Conservation (phyloP, 1,140 invertebrate species). For the Aphis gossypii region DNA sequence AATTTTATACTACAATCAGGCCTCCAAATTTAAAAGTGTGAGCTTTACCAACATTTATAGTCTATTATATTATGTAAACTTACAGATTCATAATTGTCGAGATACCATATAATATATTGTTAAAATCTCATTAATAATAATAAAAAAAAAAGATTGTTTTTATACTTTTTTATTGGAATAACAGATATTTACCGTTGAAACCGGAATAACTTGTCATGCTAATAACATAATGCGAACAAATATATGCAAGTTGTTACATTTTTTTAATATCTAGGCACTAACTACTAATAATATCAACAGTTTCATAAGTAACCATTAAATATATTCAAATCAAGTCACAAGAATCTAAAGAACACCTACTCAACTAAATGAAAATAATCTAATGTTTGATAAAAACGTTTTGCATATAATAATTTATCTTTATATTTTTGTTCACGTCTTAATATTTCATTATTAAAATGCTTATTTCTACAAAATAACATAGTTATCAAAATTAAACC, state of each 20-base stretch:
- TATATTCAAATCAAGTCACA: neutral
- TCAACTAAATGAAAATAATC: neutral
- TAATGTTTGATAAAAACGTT: neutral
- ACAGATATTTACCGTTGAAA: neutral
- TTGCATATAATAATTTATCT: neutral
- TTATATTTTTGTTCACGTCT: neutral
- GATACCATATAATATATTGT: no score
- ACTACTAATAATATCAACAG: neutral
- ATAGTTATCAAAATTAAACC: neutral
- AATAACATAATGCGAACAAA: neutral
- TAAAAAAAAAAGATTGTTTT: neutral
- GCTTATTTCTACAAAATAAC: neutral
- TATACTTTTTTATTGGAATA: neutral
- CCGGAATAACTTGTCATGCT: slow-evolving; percentile 13
- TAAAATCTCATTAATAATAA: no score
- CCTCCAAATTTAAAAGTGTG: no score
- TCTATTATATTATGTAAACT: no score
- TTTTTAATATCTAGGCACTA: neutral
- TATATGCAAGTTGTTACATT: neutral
- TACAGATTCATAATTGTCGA: no score
- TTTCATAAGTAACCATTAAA: neutral
- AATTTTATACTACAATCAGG: no score
- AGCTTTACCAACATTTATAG: no score
- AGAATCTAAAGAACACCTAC: neutral
- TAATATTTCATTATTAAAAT: neutral